A percentile compares a stretch with the other conserved stretches of the same genome.
phyloP scores from a whole-genome alignment of 2,113 vertebrate genomes.

The Lophochroa leadbeateri region DNA sequence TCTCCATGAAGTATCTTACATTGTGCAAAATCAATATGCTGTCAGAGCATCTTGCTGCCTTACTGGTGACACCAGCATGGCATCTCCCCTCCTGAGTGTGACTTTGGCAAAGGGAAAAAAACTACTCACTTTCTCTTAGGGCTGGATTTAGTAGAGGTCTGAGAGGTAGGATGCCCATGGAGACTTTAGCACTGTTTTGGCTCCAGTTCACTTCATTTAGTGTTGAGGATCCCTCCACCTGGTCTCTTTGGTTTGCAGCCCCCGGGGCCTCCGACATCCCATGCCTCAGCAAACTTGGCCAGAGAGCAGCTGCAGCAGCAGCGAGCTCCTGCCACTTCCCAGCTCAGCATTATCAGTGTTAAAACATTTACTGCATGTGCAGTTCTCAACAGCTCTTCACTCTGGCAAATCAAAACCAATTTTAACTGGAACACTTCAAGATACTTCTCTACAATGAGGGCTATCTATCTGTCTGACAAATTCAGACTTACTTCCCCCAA shows the following conservation, averaged over 20 bases:
- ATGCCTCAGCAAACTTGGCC: slow-evolving; percentile 16
- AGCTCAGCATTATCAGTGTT: slow-evolving; percentile 47
- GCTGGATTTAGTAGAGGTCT: not conserved
- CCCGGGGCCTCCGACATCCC: not conserved
- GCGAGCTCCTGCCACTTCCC: not conserved
- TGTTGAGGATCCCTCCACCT: not conserved
- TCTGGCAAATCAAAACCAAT: slow-evolving; percentile 60
- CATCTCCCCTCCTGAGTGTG: not conserved
- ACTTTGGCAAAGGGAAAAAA: not conserved
- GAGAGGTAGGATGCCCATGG: not conserved
- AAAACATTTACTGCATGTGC: slow-evolving; percentile 59
- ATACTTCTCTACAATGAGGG: slow-evolving; percentile 22
- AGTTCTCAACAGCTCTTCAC: slow-evolving; percentile 58
- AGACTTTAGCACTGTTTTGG: not conserved
- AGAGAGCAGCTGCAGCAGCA: not conserved
- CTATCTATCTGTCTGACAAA: slow-evolving; percentile 55
- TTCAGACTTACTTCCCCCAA: slow-evolving; percentile 35
- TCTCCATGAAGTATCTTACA: not conserved
- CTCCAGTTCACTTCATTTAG: not conserved
- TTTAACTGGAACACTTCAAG: slow-evolving; percentile 63
- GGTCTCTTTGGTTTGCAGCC: not conserved
- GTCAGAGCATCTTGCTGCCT: slow-evolving; percentile 3
- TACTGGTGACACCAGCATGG: not conserved
- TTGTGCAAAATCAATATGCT: slow-evolving; percentile 45
- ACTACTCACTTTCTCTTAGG: not conserved